Evolutionary conservation across 2,113 vertebrate species (phyloP), one percentile per base, ranked within the genome.

Genomic region (Azemiops feae): DNA sequence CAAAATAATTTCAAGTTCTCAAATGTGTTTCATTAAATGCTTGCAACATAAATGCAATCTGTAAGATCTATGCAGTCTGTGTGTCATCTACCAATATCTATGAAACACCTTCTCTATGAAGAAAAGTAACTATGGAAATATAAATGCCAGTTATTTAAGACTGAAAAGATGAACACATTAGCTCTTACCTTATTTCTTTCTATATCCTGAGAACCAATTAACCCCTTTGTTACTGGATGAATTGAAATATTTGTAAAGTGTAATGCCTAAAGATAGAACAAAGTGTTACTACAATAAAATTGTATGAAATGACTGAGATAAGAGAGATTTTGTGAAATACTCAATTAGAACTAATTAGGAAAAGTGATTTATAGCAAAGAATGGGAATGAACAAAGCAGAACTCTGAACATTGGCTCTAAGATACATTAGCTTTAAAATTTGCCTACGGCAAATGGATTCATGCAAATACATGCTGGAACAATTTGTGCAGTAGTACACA

Each of bases 321-420:
- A 0, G n/a, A 94, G 95, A 95, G 89, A 95, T 87, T 95, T 95
- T 94, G 93, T 23, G 1, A 92, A 95, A 88, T 92, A 92, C 89
- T 95, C 96, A 94, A 96, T 96, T 96, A 94, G 87, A 95, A 96
- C 95, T 95, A 96, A 97, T 96, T 96, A 96, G 93, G 85, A 91
- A 91, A 45, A 86, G 23, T 87, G 93, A 95, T 93, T 95, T 96
- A 93, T 94, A 96, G 94, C 94, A 91, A 89, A 94, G 93, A 93
- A 93, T 92, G 81, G 94, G 94, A 94, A 64, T 14, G 89, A 94
- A 90, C 74, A 34, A 89, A 94, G 88, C 85, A 89, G 55, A 92
- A 47, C 25, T 12, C 25, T 91, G 64, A 69, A n/a, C 87, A 93
- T 87, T 93, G 95, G 94, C 69, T 94, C 55, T 3, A 39, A 43